A percentile compares a stretch with the other conserved stretches of the same genome.
These are phyloP conservation scores for Coptodon rendalli DNA, from an alignment of 2,113 vertebrate species.

Conservation along the genomic window DNA sequence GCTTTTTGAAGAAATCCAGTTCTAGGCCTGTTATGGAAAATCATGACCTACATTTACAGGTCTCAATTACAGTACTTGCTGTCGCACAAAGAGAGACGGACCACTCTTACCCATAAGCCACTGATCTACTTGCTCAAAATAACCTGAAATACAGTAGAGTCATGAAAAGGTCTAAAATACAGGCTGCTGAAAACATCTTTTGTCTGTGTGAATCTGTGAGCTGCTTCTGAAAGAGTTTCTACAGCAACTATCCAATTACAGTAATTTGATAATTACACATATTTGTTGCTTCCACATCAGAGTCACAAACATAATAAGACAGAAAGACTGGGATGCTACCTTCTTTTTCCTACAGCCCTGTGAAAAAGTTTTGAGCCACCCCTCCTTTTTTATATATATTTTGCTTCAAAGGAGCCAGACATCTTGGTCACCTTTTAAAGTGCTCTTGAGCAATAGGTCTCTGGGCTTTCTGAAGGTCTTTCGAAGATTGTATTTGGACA, in stretches of 20 bases:
- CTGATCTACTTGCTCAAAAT: slow-evolving; percentile 34
- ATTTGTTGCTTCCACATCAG: neutral
- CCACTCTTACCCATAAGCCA: neutral
- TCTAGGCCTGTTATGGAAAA: neutral
- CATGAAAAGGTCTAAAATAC: neutral
- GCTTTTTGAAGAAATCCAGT: neutral
- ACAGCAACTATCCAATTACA: slow-evolving; percentile 12
- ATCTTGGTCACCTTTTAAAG: neutral
- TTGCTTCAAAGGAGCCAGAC: neutral
- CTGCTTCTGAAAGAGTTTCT: neutral
- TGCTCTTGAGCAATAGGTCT: neutral
- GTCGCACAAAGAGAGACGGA: neutral
- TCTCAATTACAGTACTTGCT: neutral
- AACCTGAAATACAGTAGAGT: neutral
- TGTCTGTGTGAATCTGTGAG: neutral
- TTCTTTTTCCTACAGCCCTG: neutral
- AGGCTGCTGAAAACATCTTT: neutral
- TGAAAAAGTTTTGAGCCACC: neutral
- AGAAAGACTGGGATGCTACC: neutral
- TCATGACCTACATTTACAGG: slow-evolving; percentile 19
- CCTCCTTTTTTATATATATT: neutral
- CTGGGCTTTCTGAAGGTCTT: neutral
- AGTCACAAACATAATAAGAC: neutral
- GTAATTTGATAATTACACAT: slow-evolving; percentile 46
- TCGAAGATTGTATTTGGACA: neutral